A percentile compares a stretch with the other conserved stretches of the same genome.
Evolutionary conservation across 2,888 invertebrate genomes (phyloP).

Genomic region (Cordilura impudica): DNA sequence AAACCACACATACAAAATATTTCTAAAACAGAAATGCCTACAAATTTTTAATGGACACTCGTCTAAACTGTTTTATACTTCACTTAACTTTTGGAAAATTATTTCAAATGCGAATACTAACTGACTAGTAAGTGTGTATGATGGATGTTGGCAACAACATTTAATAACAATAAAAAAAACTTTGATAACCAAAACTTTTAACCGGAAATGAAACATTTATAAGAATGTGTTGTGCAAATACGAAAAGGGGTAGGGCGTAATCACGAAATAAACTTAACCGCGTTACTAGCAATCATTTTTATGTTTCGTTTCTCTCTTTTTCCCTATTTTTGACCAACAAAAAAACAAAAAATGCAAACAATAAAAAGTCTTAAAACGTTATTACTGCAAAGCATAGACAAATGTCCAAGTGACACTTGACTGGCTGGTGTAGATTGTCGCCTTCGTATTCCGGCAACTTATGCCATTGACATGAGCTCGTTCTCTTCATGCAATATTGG

Average conservation of each 20-base stretch:
- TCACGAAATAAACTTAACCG: slow-evolving; percentile 13
- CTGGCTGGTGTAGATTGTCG: slow-evolving; percentile 4
- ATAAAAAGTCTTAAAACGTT: slow-evolving; percentile 1
- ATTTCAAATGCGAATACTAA: no score
- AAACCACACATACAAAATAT: no score
- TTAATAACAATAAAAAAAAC: neutral
- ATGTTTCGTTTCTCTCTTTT: slow-evolving; percentile 1
- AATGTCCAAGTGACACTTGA: slow-evolving; percentile 40
- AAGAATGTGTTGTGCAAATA: neutral
- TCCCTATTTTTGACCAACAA: slow-evolving; percentile 7
- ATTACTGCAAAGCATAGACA: slow-evolving; percentile 24
- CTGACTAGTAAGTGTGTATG: neutral
- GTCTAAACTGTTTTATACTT: neutral
- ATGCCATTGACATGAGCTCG: slow-evolving; percentile 42
- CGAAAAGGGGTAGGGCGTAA: neutral
- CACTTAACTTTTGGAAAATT: slow-evolving; percentile 6
- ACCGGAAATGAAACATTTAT: neutral
- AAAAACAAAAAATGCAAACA: neutral
- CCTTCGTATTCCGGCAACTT: slow-evolving; percentile 35
- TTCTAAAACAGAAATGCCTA: neutral
- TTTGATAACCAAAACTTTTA: neutral
- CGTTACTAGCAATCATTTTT: slow-evolving; percentile 12
- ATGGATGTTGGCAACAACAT: neutral
- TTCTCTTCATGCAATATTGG: slow-evolving; percentile 56
- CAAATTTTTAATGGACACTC: slow-evolving; percentile 28